Conservation (phyloP, 2,113 vertebrate species). For the rabbit (Oryctolagus cuniculus) region mOryCun1.1 NC_091438.1:69615001-69615500, state of each 20-base stretch:
- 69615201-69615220: slow-evolving; percentile 74
- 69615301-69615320: background rate
- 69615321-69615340: background rate
- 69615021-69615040: slow-evolving; percentile 84
- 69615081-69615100: slow-evolving; percentile 75
- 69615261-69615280: slow-evolving; percentile 87
- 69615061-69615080: slow-evolving; percentile 81
- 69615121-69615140: background rate
- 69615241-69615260: slow-evolving; percentile 86
- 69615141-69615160: slow-evolving; percentile 79
- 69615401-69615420: background rate
- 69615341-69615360: background rate
- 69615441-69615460: background rate
- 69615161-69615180: slow-evolving; percentile 85
- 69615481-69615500: background rate
- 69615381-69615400: background rate
- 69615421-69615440: background rate
- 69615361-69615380: background rate
- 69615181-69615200: slow-evolving; percentile 83
- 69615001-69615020: slow-evolving; percentile 81
- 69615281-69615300: background rate
- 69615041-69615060: slow-evolving; percentile 77
- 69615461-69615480: background rate
- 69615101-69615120: slow-evolving; percentile 17
- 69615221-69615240: slow-evolving; percentile 71